Evolutionary conservation across 2,113 vertebrate species (phyloP), one percentile per base, ranked within the genome.

Genomic region (Macaca mulatta): DNA sequence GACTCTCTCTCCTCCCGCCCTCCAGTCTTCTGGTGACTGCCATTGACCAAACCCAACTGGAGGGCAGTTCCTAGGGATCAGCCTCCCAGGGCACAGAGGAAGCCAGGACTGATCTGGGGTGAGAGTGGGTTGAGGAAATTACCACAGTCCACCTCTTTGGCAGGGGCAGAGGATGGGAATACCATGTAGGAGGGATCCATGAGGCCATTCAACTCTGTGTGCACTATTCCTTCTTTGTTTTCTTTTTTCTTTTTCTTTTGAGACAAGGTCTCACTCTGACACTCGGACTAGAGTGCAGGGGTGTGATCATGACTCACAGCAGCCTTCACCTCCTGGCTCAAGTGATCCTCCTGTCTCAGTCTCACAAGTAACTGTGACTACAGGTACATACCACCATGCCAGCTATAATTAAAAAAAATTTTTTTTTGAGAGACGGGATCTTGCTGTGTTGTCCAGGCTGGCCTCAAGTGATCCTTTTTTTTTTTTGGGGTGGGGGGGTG

Each of bases 51-150:
- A n/a, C 61, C 35, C 20, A 27, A 40, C 18, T 35, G 2, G 55
- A 38, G 70, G 8, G 16, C 61, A 20, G 14, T 35, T 17, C 0
- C 0, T 5, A 74, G 27, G 13, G 50, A 55, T 67, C 78, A 79
- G 48, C 67, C 43, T 84, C 52, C 4, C n/a, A 1, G 50, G 50
- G 50, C 17, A 5, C 78, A 90, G 57, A 75, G 61, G 59, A 82
- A 89, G 52, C 48, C 50, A n/a, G 38, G 69, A n/a, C 11, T 43
- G 32, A 57, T 38, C 64, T 80, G 45, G 72, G 70, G 20, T 64
- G n/a, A 50, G 70, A 0, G 0, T 30, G 18, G 50, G 32, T 23
- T 43, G 7, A 7, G 12, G 52, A 91, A n/a, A 40, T 75, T 59
- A 22, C 43, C 64, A 93, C 2, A 32, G 35, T 70, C 74, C 40